These are phyloP conservation scores for Hylaeus anthracinus DNA, from an alignment of 1,140 invertebrate species.

Conservation along the genomic window DNA sequence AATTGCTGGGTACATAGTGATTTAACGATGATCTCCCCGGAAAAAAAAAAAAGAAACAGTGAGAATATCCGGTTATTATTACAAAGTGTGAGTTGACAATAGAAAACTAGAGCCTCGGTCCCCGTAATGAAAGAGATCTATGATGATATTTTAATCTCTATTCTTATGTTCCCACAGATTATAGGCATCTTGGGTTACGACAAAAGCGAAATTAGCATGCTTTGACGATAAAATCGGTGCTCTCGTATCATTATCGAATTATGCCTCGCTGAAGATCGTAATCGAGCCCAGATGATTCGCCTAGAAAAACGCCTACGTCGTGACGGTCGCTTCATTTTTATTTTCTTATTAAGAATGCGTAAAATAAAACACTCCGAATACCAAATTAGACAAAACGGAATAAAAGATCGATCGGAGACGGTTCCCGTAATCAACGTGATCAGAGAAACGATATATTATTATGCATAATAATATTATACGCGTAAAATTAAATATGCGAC, in stretches of 20 bases:
- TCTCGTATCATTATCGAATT: slow-evolving; percentile 79
- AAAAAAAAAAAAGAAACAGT: background rate
- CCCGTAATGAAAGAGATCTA: slow-evolving; percentile 56
- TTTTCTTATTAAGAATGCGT: slow-evolving; percentile 26
- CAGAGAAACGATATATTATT: background rate
- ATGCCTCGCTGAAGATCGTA: slow-evolving; percentile 75
- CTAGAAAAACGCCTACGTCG: slow-evolving; percentile 69
- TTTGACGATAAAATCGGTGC: slow-evolving; percentile 75
- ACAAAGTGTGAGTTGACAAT: slow-evolving; percentile 61
- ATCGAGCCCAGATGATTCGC: slow-evolving; percentile 72
- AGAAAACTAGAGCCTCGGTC: slow-evolving; percentile 21
- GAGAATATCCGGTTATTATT: slow-evolving; percentile 11
- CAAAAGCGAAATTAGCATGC: slow-evolving; percentile 79
- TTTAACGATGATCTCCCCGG: slow-evolving; percentile 13
- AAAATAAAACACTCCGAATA: slow-evolving; percentile 24
- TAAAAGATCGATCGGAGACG: background rate
- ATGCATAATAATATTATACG: background rate
- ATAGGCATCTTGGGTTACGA: slow-evolving; percentile 76
- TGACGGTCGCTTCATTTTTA: slow-evolving; percentile 49
- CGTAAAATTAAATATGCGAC: background rate
- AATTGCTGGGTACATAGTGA: background rate
- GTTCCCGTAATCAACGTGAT: slow-evolving; percentile 16
- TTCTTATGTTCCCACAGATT: slow-evolving; percentile 73
- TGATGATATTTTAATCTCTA: slow-evolving; percentile 78
- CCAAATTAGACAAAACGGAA: slow-evolving; percentile 7